Evolutionary conservation across 2,113 vertebrate genomes (phyloP), one percentile per base, ranked within the genome.

Genomic region (Athene cunicularia): DNA sequence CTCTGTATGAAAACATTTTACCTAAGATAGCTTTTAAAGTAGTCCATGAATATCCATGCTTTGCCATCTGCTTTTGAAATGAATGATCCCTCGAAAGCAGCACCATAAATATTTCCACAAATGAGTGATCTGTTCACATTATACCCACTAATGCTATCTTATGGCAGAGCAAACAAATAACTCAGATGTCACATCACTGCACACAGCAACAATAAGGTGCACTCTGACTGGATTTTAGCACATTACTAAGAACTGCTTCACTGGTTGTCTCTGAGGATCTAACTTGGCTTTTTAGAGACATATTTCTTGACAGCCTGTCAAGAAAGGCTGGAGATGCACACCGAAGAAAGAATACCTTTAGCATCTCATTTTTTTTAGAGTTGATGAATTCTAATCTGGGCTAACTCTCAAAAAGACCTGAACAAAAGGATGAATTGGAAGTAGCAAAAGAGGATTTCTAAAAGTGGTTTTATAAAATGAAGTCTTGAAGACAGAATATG

Each of bases 281-380:
- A 96, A 98, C 97, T 94, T 96, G 95, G 90, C 97, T 98, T 95
- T 96, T 95, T 86, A 88, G 96, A 97, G 95, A 94, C 96, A 82
- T 94, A 93, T 97, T 98, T 98, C 96, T 88, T 98, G 97, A 98
- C 95, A 98, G 74, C 80, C 89, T 96, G 96, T 98, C 97, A 98
- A 76, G 86, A 94, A 91, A 92, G 93, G 41, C 92, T 93, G 68
- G 33, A 89, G 93, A 92, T 85, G 86, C 91, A 96, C 92, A 86
- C 32, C 73, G 96, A 97, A 95, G 84, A 97, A 97, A 98, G 95
- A 95, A 91, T 95, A 97, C 94, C 63, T 88, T 93, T 96, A 97
- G 66, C 73, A 94, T 89, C 85, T 81, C 92, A 79, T 94, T 96
- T 96, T 96, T 97, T 97, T 92, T 63, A 95, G 79, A 97, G 81